Percentiles rank a stretch among this genome's conserved stretches.
These are phyloP conservation scores for Theropithecus gelada DNA, from an alignment of 2,113 vertebrate genomes.

Conservation along the genomic window DNA sequence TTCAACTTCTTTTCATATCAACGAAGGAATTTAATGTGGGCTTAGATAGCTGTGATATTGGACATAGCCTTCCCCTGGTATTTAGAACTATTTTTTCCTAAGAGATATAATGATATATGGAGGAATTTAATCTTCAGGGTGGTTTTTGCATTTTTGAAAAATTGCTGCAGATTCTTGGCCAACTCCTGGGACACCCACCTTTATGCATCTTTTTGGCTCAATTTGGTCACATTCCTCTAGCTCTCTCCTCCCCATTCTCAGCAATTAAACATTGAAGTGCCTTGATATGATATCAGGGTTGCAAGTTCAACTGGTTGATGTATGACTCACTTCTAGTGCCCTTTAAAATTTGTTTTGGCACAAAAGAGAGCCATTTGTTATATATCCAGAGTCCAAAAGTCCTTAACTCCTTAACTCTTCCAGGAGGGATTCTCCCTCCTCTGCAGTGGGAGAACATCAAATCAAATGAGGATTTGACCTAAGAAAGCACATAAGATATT, in stretches of 20 bases:
- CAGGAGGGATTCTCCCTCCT: not conserved
- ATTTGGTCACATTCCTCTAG: conserved; percentile 54
- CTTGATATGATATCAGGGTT: conserved; percentile 64
- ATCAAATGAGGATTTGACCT: conserved; percentile 56
- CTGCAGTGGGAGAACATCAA: conserved; percentile 23
- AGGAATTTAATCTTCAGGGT: conserved; percentile 45
- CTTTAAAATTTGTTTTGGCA: not conserved
- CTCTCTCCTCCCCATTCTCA: conserved; percentile 41
- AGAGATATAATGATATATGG: conserved; percentile 43
- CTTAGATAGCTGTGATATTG: conserved; percentile 16
- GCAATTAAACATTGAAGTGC: conserved; percentile 60
- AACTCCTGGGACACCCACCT: conserved; percentile 56
- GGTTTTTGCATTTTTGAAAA: conserved; percentile 27
- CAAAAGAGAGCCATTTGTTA: conserved; percentile 58
- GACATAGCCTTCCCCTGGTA: conserved; percentile 44
- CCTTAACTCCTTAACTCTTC: conserved; percentile 16
- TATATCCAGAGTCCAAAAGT: conserved; percentile 31
- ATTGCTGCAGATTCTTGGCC: conserved; percentile 60
- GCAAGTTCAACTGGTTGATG: conserved; percentile 68
- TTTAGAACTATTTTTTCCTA: conserved; percentile 55
- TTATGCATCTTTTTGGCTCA: conserved; percentile 64
- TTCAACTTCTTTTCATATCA: conserved; percentile 14
- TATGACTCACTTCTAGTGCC: conserved; percentile 62
- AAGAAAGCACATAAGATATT: not conserved
- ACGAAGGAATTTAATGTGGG: conserved; percentile 50